Conservation (phyloP, 2,888 invertebrate species). For the Melangyna quadrimaculata region DNA sequence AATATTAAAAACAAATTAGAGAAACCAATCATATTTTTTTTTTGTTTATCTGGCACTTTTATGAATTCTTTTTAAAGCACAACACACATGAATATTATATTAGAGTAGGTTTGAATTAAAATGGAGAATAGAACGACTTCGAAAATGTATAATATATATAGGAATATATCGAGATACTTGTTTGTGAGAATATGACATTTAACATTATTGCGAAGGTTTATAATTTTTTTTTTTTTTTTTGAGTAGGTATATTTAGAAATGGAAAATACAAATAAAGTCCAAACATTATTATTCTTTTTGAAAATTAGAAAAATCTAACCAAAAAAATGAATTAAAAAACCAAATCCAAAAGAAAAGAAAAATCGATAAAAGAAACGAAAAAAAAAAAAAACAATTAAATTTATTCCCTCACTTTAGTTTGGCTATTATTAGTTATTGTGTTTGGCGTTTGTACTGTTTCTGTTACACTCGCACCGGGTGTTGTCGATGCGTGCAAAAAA, state of each 20-base stretch:
- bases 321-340: constrained; percentile 20
- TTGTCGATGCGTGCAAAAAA: constrained; percentile 86
- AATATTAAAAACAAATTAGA: constrained; percentile 16
- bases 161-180: constrained; percentile 49
- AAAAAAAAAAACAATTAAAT: constrained; percentile 43
- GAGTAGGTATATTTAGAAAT: not conserved
- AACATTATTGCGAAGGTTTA: constrained; percentile 48
- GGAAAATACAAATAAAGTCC: constrained; percentile 48
- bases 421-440: constrained; percentile 80
- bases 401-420: constrained; percentile 78
- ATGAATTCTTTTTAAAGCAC: constrained; percentile 31
- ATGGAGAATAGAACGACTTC: constrained; percentile 47
- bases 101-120: constrained; percentile 41
- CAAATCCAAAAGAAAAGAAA: constrained; percentile 19
- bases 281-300: constrained; percentile 19
- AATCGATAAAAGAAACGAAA: constrained; percentile 15
- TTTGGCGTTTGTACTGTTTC: constrained; percentile 80
- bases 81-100: constrained; percentile 46
- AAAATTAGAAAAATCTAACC: constrained; percentile 12
- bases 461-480: constrained; percentile 80
- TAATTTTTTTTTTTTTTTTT: constrained; percentile 21
- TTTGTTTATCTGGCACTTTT: constrained; percentile 4
- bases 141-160: constrained; percentile 39
- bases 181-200: constrained; percentile 55
- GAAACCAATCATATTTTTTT: constrained; percentile 22